Percentiles rank a stretch among this genome's conserved stretches.
These are phyloP conservation scores for Syngnathus rostellatus DNA, from an alignment of 2,797 vertebrate species.

Conservation along the genomic window DNA sequence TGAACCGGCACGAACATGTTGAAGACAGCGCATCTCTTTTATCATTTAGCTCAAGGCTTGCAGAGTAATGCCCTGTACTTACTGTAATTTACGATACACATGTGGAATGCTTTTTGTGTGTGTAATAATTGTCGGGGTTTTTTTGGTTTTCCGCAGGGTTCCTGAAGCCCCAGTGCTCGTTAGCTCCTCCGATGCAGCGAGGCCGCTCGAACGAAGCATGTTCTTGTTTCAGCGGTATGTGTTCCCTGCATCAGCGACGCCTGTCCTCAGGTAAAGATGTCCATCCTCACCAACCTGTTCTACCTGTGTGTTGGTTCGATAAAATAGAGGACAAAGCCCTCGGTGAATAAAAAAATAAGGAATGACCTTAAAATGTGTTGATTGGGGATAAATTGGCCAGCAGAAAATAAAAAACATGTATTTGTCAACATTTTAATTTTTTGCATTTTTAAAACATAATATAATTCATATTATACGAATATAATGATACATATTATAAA, in stretches of 20 bases:
- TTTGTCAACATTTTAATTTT: too few species aligned
- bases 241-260: conserved; percentile 73
- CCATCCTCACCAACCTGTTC: background rate
- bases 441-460: background rate
- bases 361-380: background rate
- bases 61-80: background rate
- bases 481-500: too few species aligned
- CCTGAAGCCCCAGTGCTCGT: conserved; percentile 77
- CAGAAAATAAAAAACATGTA: background rate
- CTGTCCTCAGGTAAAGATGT: conserved; percentile 66
- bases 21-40: conserved; percentile 10
- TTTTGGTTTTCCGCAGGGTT: conserved; percentile 57
- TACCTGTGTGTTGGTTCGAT: background rate
- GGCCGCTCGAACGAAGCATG: conserved; percentile 66
- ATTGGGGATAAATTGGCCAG: background rate
- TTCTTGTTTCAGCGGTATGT: conserved; percentile 75
- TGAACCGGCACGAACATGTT: background rate
- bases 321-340: background rate
- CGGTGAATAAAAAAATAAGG: background rate
- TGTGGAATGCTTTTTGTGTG: too few species aligned
- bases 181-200: conserved; percentile 72
- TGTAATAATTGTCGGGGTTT: background rate
- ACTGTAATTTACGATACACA: background rate
- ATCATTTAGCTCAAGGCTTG: conserved; percentile 37
- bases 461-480: too few species aligned